Evolutionary conservation across 1,140 invertebrate genomes (phyloP), one percentile per base, ranked within the genome.

Genomic region (Elysia chlorotica): DNA sequence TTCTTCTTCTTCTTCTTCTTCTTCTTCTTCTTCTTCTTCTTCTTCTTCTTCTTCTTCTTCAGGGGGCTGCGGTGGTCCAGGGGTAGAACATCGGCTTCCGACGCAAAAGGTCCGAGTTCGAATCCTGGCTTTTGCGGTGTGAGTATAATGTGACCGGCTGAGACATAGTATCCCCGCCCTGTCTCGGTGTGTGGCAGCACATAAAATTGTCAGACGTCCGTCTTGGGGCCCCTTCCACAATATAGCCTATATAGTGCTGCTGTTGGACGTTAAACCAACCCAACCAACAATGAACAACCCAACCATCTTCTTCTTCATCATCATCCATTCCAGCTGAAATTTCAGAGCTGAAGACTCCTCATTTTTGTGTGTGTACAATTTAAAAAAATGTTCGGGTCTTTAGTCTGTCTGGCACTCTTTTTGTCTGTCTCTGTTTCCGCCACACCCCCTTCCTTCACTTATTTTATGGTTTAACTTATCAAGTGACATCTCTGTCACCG

Each of bases 1-100:
- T 73, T 56, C 33, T 31, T 73, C 30, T 73, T 54, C 33, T 66
- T 57, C 17, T 54, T 67, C 56, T 35, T 73, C 38, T 66, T 31
- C 56, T 48, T 63, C 30, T 70, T 37, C 69, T 57, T 38, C 31
- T 61, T 25, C 2, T 62, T 48, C n/a, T 63, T 48, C 1, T 56
- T 56, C 30, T 2, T 35, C 31, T 57, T 57, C 2, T 70, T 5
- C 38, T 38, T 67, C 65, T 67, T n/a, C 10, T 59, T 59, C 10
- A n/a, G 10, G 41, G n/a, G 41, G 10, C 10, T n/a, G n/a, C n/a
- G n/a, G n/a, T n/a, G n/a, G n/a, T n/a, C n/a, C n/a, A n/a, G n/a
- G n/a, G n/a, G n/a, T n/a, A n/a, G n/a, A n/a, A n/a, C n/a, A n/a
- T n/a, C n/a, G n/a, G n/a, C n/a, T n/a, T n/a, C n/a, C n/a, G n/a